A percentile compares a stretch with the other conserved stretches of the same genome.
Conservation (phyloP, 2,888 invertebrate species). For the Melolontha melolontha region DNA sequence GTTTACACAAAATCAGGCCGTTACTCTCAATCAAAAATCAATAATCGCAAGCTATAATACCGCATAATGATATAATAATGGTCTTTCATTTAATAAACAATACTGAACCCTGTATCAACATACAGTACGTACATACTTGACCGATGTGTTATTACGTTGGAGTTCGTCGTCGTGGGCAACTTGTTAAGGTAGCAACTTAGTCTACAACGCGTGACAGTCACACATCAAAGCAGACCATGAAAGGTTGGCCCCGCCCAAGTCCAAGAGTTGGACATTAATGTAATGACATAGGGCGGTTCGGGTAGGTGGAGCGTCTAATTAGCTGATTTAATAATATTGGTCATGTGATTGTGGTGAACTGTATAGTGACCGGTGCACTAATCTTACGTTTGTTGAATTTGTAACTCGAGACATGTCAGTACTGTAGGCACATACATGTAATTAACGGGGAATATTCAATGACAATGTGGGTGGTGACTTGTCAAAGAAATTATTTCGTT, state of each 20-base stretch:
- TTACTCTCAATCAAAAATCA: slow-evolving; percentile 31
- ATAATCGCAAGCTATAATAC: slow-evolving; percentile 1
- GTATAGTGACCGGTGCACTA: slow-evolving; percentile 36
- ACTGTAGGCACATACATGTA: not conserved
- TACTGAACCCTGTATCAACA: slow-evolving; percentile 5
- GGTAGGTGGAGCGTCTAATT: slow-evolving; percentile 64
- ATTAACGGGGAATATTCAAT: slow-evolving; percentile 16
- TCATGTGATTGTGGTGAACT: slow-evolving; percentile 50
- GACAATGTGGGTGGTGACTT: slow-evolving; percentile 1
- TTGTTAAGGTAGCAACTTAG: slow-evolving; percentile 35
- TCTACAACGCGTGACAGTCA: slow-evolving; percentile 57
- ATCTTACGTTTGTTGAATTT: slow-evolving; percentile 45
- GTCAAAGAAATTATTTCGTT: too few species aligned
- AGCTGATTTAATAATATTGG: slow-evolving; percentile 58
- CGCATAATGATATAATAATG: slow-evolving; percentile 10
- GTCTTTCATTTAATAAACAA: slow-evolving; percentile 27
- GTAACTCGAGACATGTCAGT: slow-evolving; percentile 26
- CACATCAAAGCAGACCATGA: slow-evolving; percentile 58
- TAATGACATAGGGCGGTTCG: slow-evolving; percentile 61
- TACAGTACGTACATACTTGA: not conserved
- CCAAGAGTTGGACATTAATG: slow-evolving; percentile 60
- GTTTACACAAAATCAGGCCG: not conserved
- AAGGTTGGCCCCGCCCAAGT: slow-evolving; percentile 58
- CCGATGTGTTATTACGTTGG: not conserved
- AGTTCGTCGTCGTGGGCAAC: slow-evolving; percentile 28